Conservation (phyloP, 2,888 invertebrate species). For the Macaria notata region DNA sequence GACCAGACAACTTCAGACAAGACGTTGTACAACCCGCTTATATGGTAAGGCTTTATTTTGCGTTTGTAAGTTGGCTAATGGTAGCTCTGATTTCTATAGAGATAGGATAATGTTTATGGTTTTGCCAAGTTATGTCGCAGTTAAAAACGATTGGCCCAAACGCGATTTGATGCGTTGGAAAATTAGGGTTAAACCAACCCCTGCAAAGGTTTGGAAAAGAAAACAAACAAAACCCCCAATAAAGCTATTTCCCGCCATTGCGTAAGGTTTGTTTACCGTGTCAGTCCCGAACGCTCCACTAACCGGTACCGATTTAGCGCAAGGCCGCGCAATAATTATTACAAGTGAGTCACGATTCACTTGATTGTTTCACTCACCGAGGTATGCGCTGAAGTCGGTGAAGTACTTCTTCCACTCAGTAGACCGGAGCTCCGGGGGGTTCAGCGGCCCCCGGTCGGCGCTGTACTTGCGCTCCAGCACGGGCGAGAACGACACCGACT, state of each 20-base stretch:
- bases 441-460: constrained; percentile 62
- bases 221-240: constrained; percentile 31
- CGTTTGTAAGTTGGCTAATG: constrained; percentile 20
- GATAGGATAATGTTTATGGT: constrained; percentile 2
- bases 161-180: no score
- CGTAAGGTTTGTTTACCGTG: constrained; percentile 72
- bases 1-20: constrained; percentile 18
- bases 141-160: no score
- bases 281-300: constrained; percentile 67
- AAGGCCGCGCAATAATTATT: constrained; percentile 65
- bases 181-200: constrained; percentile 8
- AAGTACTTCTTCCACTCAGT: constrained; percentile 77
- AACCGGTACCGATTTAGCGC: constrained; percentile 74
- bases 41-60: constrained; percentile 19
- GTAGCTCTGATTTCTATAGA: constrained; percentile 4
- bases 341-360: constrained; percentile 63
- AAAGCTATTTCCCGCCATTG: constrained; percentile 53
- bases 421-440: constrained; percentile 62
- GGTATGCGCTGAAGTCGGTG: constrained; percentile 76
- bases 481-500: constrained; percentile 85
- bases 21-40: constrained; percentile 15
- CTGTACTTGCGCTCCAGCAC: constrained; percentile 82
- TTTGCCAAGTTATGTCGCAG: no score
- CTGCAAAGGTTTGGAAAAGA: constrained; percentile 3
- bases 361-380: constrained; percentile 67